Conservation (phyloP, 1,140 invertebrate genomes). For the Drosophila pachea region DNA sequence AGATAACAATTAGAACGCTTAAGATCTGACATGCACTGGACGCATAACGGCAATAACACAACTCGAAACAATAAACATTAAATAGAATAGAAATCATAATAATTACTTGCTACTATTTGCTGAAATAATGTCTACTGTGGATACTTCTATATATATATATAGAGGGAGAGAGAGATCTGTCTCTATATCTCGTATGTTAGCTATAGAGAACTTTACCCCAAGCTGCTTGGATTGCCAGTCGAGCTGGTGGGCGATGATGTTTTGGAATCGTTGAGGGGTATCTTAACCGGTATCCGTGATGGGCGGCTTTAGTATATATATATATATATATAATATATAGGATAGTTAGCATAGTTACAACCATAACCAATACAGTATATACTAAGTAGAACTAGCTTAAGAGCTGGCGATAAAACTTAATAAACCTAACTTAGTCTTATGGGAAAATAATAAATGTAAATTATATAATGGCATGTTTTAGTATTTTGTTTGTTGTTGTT, state of each 20-base stretch:
- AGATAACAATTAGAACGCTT: slow-evolving; percentile 7
- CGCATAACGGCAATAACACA: slow-evolving; percentile 24
- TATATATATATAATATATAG: slow-evolving; percentile 23
- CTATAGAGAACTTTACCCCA: slow-evolving; percentile 68
- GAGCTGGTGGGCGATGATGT: slow-evolving; percentile 77
- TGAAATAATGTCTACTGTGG: slow-evolving; percentile 22
- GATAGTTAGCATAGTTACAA: slow-evolving; percentile 58
- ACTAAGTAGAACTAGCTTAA: slow-evolving; percentile 26
- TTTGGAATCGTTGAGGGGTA: slow-evolving; percentile 72
- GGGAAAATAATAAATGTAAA: slow-evolving; percentile 26
- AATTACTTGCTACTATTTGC: slow-evolving; percentile 59
- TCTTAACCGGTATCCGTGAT: slow-evolving; percentile 77
- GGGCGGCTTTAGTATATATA: slow-evolving; percentile 62
- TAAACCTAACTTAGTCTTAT: slow-evolving; percentile 18
- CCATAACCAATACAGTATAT: slow-evolving; percentile 51
- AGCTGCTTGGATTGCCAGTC: slow-evolving; percentile 67
- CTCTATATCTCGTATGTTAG: background rate
- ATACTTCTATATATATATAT: slow-evolving; percentile 18
- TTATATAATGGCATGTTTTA: slow-evolving; percentile 46
- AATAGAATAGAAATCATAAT: slow-evolving; percentile 35
- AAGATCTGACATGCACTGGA: slow-evolving; percentile 42
- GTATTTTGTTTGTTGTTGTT: slow-evolving; percentile 26
- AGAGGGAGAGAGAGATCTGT: background rate
- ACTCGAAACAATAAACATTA: slow-evolving; percentile 29
- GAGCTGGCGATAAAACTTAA: background rate